Evolutionary conservation across 2,113 vertebrate species (phyloP).

Genomic region (Cochlearius cochlearius): DNA sequence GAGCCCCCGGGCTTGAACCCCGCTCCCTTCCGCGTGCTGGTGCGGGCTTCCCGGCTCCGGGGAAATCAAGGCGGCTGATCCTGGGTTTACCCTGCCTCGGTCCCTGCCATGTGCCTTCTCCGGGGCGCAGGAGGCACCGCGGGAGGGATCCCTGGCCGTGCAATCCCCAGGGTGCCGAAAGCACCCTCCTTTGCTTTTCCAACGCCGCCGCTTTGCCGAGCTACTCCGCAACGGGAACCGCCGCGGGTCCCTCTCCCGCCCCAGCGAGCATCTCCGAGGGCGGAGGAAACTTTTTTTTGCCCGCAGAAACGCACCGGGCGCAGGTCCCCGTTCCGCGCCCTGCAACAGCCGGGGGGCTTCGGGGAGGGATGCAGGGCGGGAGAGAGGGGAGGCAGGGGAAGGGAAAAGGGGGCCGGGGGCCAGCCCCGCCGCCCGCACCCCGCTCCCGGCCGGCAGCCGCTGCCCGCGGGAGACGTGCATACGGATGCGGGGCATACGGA

Average conservation of each 20-base stretch:
- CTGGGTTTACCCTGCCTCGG: neutral
- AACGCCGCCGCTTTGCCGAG: no score
- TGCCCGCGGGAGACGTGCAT: neutral
- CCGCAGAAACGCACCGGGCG: neutral
- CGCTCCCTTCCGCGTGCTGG: neutral
- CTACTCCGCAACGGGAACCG: neutral
- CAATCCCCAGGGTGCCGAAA: neutral
- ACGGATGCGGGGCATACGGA: neutral
- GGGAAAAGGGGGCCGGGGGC: neutral
- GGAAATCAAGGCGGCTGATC: neutral
- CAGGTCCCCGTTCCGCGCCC: neutral
- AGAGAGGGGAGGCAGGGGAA: neutral
- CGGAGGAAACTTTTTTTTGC: neutral
- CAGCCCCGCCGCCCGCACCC: neutral
- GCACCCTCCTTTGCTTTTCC: neutral
- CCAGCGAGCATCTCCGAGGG: accelerated
- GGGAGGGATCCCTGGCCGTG: neutral
- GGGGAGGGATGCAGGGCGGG: neutral
- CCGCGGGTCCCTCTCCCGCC: neutral
- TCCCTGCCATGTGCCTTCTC: neutral
- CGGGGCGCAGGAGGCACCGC: neutral
- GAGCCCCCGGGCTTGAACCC: neutral
- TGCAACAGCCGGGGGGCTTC: no score
- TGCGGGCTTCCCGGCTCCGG: neutral
- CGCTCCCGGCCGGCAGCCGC: neutral